Base-by-base conservation (phyloP, 2,113 vertebrate species). In the Alexandromys fortis region DNA sequence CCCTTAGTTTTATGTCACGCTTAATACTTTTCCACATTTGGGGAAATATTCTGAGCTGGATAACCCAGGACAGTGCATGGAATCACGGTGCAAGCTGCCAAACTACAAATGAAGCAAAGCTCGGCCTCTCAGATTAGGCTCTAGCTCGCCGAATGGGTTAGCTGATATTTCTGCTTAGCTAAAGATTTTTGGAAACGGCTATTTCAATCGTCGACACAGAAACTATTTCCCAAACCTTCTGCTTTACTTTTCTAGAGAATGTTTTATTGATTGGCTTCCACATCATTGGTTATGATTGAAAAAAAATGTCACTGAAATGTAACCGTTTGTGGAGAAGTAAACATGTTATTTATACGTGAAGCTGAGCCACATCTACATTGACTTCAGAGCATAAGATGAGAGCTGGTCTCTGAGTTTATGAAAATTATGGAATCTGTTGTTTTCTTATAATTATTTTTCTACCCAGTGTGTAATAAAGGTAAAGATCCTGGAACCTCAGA, bases 1-100 rank as follows among this genome's bases (percentile, higher is more conserved):
- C 87, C 92, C 38, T 90, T 65, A 90, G 83, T 83, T 96, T 93
- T 76, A 85, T 45, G 83, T 94, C 87, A 94, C 30, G 47, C 14
- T 87, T 93, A 87, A 96, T 92, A 77, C 24, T 95, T 93, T 94
- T 94, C 89, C 88, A 92, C 88, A 42, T 86, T 86, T 85, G 75
- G 93, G 90, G 78, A 95, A 94, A 97, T 85, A 88, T 87, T 85
- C 90, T 81, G 82, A 97, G 30, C 89, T 42, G 55, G 13, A 22
- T 77, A 89, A 86, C 47, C 19, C 13, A 90, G 49, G 47, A 77
- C 70, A 77, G 94, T 1, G 85, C 35, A 90, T 26, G 87, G 49
- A 79, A 91, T 91, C 70, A 92, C 38, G 81, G 38, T 10, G 28
- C 19, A 68, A n/a, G 68, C 55, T 33, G 22, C 65, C 96, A 92